Base-by-base conservation (phyloP, 2,888 invertebrate genomes). In the Aspidiotus rigidus region DNA sequence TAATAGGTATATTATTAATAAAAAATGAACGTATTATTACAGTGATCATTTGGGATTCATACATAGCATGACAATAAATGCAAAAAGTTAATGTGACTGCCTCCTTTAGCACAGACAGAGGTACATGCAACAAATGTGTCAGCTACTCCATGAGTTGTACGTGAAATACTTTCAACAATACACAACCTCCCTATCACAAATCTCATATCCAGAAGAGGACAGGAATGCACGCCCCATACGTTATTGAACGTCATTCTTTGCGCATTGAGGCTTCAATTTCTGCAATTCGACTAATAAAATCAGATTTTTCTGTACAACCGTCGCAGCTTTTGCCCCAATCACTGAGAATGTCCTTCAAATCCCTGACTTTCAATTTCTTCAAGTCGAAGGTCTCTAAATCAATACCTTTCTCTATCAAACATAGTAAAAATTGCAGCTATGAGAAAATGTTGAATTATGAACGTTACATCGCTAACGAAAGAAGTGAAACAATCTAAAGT, bases 271-370 rank as follows among this genome's bases (percentile, higher is more conserved):
- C 80, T 97, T 94, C 67, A 97, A 81, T 78, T 94, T 90, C 81
- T 97, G n/a, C 94, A 82, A 99, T 96, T 80, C 91, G 86, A 77
- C 90, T 89, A 76, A 99, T 92, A 79, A 89, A 99, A 79, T 99
- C 99, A n/a, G 89, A 85, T 80, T 99, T 99, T 78, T 99, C 99
- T 72, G 98, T 85, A 78, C 99, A 99, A 40, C 97, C 99, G 67
- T 94, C 94, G 78, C 98, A 99, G 42, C 84, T 83, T 79, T 98
- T 98, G 75, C 95, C 96, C 98, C 99, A 99, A 77, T 96, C 93
- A 73, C 88, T 91, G 9, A 99, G 83, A 73, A 99, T 95, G 79
- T 96, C 96, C 82, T 94, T 98, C 75, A 99, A 82, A 76, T 99
- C 99, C 72, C 94, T 86, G 0, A 99, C 99, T 80, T 96, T 96